Evolutionary conservation across 1,140 invertebrate genomes (phyloP), one percentile per base, ranked within the genome.

Genomic region (Ganaspis sp.): DNA sequence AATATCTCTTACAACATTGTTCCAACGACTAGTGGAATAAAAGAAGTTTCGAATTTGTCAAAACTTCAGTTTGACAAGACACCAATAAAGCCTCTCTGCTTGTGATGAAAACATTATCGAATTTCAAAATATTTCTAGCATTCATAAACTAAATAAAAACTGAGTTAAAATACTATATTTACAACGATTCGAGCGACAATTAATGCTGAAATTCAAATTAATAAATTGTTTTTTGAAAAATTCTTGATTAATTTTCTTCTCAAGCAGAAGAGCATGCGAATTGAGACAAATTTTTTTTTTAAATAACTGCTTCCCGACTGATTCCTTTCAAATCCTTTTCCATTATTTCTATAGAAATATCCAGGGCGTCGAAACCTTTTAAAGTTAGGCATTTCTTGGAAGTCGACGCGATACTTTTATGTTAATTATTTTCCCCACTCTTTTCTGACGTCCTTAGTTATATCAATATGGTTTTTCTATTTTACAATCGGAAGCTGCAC

Each of bases 341-440:
- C 23, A 29, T 29, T 64, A 34, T 8, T 64, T 64, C 12, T 58
- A 23, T 26, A 29, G 26, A 64, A n/a, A 64, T 64, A 64, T 64
- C 23, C 23, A 26, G 8, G 26, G 23, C 58, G 58, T 64, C 23
- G 58, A 34, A 64, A 64, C 23, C 58, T 64, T 64, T 64, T 26
- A 64, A 29, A n/a, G 4, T 64, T 64, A 64, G 70, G 74, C 77
- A 78, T 75, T 77, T 80, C 83, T 83, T 72, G 83, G 72, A 64
- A 78, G 64, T 79, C 54, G 74, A 83, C 74, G 71, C 76, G 74
- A 70, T 71, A 38, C 71, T 70, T 34, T 21, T 64, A 79, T 71
- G 72, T 77, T 29, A 9, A 58, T 23, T n/a, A n/a, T 29, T 34
- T 29, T 29, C 17, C 1, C 29, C 23, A 64, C n/a, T 29, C 58